phyloP scores from a whole-genome alignment of 2,888 invertebrate species.

The Diarsia dahlii region DNA sequence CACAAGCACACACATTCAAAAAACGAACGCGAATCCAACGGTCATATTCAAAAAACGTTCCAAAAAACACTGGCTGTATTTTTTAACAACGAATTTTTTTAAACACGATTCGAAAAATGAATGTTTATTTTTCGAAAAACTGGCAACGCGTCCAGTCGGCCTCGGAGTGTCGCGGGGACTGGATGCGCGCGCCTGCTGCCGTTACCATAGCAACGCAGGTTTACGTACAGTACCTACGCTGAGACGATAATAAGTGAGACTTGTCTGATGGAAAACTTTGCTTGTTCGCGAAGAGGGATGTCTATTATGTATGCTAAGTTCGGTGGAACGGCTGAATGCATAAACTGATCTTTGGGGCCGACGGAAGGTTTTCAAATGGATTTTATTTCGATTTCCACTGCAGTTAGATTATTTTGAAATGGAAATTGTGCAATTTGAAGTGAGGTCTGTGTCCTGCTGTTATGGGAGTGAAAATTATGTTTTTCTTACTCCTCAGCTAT shows the following conservation, averaged over 20 bases:
- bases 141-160: conserved; percentile 77
- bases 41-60: conserved; percentile 29
- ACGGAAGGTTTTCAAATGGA: background rate
- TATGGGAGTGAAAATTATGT: too few species aligned
- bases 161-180: conserved; percentile 77
- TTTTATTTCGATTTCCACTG: conserved; percentile 3
- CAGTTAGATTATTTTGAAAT: background rate
- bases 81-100: conserved; percentile 29
- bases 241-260: conserved; percentile 55
- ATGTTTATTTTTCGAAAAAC: conserved; percentile 72
- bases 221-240: conserved; percentile 61
- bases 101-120: conserved; percentile 58
- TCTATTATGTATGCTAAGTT: conserved; percentile 53
- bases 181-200: conserved; percentile 87
- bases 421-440: conserved; percentile 10
- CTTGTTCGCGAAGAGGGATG: conserved; percentile 28
- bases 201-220: conserved; percentile 83
- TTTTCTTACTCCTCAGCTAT: too few species aligned
- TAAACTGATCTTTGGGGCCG: conserved; percentile 16
- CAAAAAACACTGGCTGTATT: conserved; percentile 16
- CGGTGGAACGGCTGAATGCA: conserved; percentile 31
- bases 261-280: conserved; percentile 62
- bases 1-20: conserved; percentile 55
- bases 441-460: too few species aligned
- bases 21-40: conserved; percentile 49